phyloP scores from a whole-genome alignment of 2,888 invertebrate genomes.

The Apotomis capreana region DNA sequence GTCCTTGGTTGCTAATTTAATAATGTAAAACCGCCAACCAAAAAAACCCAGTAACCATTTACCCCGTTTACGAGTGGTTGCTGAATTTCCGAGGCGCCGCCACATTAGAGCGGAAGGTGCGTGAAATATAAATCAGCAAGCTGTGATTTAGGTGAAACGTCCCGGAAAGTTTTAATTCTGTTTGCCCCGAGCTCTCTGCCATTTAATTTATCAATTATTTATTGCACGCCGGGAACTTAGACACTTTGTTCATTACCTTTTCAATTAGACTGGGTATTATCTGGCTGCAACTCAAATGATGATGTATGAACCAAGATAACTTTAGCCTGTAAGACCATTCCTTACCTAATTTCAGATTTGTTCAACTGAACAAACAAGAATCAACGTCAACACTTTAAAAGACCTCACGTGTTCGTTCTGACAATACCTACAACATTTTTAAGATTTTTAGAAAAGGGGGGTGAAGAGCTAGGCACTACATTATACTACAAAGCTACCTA shows the following conservation, averaged over 20 bases:
- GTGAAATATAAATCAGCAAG: slow-evolving; percentile 77
- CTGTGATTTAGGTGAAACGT: slow-evolving; percentile 75
- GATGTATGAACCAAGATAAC: slow-evolving; percentile 9
- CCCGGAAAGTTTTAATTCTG: slow-evolving; percentile 77
- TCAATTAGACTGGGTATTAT: slow-evolving; percentile 60
- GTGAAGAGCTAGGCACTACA: too few species aligned
- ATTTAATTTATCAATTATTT: slow-evolving; percentile 78
- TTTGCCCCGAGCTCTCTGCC: slow-evolving; percentile 64
- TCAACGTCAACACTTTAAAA: too few species aligned
- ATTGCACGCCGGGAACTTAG: slow-evolving; percentile 65
- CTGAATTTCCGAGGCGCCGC: slow-evolving; percentile 36
- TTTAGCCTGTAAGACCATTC: too few species aligned
- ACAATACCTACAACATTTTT: too few species aligned
- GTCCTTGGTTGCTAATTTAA: background rate
- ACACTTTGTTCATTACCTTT: slow-evolving; percentile 70
- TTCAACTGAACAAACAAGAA: too few species aligned
- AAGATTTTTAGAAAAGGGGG: too few species aligned
- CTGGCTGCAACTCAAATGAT: slow-evolving; percentile 1
- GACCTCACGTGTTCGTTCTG: too few species aligned
- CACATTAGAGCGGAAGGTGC: slow-evolving; percentile 61
- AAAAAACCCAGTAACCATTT: slow-evolving; percentile 10
- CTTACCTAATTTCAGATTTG: too few species aligned
- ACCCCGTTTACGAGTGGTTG: slow-evolving; percentile 29
- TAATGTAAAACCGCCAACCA: slow-evolving; percentile 10
- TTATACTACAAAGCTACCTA: too few species aligned